Conservation (phyloP, 2,797 vertebrate genomes). For the Aeoliscus strigatus region DNA sequence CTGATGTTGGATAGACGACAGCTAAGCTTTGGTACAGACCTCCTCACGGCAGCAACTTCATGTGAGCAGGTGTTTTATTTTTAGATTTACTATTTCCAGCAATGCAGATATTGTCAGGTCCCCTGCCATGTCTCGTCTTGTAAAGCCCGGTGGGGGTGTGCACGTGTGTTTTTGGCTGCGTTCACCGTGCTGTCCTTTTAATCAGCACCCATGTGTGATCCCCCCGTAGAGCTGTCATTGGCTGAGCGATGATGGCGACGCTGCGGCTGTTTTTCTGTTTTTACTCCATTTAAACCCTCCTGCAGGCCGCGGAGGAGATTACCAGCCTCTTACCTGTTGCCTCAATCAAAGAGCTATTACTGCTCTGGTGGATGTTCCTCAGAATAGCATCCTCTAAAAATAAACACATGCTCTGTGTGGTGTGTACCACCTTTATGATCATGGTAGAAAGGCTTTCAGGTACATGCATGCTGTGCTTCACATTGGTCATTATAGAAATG, state of each 20-base stretch:
- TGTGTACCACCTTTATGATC: too few species aligned
- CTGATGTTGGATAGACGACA: neutral
- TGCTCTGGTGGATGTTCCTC: slow-evolving; percentile 49
- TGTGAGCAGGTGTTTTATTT: slow-evolving; percentile 17
- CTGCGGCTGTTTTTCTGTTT: slow-evolving; percentile 51
- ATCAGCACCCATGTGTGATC: slow-evolving; percentile 54
- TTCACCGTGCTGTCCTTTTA: slow-evolving; percentile 49
- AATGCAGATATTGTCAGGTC: slow-evolving; percentile 41
- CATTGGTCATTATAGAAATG: neutral
- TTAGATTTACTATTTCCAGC: slow-evolving; percentile 28
- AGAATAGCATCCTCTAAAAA: slow-evolving; percentile 61
- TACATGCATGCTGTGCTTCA: slow-evolving; percentile 19
- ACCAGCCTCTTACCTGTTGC: slow-evolving; percentile 62
- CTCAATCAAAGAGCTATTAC: slow-evolving; percentile 67
- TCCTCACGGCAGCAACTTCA: neutral
- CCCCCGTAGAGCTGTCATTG: slow-evolving; percentile 41
- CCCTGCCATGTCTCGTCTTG: slow-evolving; percentile 24
- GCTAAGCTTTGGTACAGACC: neutral
- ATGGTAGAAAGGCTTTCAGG: slow-evolving; percentile 5
- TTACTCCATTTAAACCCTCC: slow-evolving; percentile 43
- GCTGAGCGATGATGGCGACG: slow-evolving; percentile 40
- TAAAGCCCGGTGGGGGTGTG: slow-evolving; percentile 22
- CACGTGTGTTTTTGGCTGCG: slow-evolving; percentile 12
- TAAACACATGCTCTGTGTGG: too few species aligned
- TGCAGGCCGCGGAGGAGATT: slow-evolving; percentile 52